Conservation (phyloP, 2,797 vertebrate species). For the Hypotaenidia okinawae region DNA sequence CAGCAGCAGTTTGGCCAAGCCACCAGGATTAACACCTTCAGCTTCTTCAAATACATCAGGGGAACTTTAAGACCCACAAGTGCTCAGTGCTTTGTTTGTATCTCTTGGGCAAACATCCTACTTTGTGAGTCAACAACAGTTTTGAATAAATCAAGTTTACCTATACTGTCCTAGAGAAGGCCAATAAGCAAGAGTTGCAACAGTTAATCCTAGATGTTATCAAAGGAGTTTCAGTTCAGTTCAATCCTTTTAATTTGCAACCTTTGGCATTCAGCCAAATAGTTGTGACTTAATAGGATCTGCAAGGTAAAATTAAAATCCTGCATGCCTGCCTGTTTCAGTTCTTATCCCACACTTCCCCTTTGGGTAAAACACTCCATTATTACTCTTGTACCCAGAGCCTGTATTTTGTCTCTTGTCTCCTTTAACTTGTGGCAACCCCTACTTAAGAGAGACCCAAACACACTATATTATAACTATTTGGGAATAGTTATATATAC, state of each 20-base stretch:
- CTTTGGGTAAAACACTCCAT: background rate
- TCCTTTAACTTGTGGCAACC: background rate
- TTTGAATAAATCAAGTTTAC: background rate
- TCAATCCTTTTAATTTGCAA: constrained; percentile 1
- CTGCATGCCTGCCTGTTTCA: background rate
- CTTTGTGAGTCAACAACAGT: background rate
- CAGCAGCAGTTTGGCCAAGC: background rate
- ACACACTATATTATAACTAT: background rate
- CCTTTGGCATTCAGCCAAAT: constrained; percentile 4
- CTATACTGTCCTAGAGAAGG: background rate
- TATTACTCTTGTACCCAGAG: background rate
- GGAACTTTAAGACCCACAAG: background rate
- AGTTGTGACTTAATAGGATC: constrained; percentile 25
- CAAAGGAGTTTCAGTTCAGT: background rate
- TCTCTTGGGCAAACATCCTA: background rate
- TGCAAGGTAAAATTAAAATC: constrained; percentile 49
- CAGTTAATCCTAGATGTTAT: background rate
- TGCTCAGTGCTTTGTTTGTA: background rate
- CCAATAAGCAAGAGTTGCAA: background rate
- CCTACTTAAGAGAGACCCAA: background rate
- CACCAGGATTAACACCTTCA: constrained; percentile 15
- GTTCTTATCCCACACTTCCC: constrained; percentile 1
- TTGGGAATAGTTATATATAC: background rate
- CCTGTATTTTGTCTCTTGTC: background rate
- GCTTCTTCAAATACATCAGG: background rate